Percentiles rank a stretch among this genome's conserved stretches.
phyloP scores from a whole-genome alignment of 2,797 vertebrate genomes.

The Ispidina picta region DNA sequence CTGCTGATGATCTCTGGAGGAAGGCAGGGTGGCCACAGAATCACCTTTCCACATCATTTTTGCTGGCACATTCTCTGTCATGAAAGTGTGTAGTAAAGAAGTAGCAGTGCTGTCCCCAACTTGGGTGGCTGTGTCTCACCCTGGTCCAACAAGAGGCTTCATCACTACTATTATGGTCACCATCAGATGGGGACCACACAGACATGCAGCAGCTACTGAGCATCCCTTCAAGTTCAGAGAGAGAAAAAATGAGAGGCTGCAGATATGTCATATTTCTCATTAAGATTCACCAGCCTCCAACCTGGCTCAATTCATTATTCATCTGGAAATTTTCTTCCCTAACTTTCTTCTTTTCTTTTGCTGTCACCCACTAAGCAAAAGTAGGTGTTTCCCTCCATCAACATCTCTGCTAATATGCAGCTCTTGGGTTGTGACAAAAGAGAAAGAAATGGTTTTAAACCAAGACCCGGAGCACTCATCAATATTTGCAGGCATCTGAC shows the following conservation, averaged over 20 bases:
- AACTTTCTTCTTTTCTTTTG: constrained; percentile 10
- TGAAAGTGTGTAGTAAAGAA: background rate
- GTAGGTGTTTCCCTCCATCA: background rate
- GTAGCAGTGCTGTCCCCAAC: background rate
- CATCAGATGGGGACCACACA: background rate
- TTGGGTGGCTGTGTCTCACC: background rate
- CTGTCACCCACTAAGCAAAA: constrained; percentile 1
- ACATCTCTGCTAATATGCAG: background rate
- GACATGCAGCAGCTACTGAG: fast-evolving
- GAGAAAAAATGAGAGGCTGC: fast-evolving
- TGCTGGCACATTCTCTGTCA: background rate
- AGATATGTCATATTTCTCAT: background rate
- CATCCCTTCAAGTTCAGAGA: background rate
- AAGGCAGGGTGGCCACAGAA: background rate
- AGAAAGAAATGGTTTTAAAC: constrained; percentile 1
- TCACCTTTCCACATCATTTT: background rate
- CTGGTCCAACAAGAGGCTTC: background rate
- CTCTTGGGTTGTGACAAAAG: background rate
- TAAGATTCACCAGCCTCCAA: background rate
- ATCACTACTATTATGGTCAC: background rate
- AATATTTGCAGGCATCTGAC: constrained; percentile 47
- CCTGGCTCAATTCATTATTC: constrained; percentile 26
- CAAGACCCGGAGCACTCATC: background rate
- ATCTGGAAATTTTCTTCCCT: constrained; percentile 4
- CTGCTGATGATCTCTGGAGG: background rate